Evolutionary conservation across 2,888 invertebrate species (phyloP).

Genomic region (Ormyrus nitidulus): DNA sequence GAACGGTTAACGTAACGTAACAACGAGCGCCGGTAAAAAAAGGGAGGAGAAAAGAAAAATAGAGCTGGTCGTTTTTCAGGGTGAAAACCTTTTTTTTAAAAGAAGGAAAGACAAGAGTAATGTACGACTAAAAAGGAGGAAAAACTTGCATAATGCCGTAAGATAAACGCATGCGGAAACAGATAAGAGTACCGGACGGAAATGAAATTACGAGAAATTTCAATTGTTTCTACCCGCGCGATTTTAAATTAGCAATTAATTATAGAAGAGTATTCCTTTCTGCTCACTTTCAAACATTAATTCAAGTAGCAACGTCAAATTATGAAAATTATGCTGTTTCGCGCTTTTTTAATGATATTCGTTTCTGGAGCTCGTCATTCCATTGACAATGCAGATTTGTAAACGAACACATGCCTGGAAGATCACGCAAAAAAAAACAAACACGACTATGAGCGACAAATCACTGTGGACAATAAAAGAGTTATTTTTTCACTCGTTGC

Average conservation of each 20-base stretch:
- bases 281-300: too few species aligned
- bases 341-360: too few species aligned
- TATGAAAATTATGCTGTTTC: too few species aligned
- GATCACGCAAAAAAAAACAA: slow-evolving; percentile 10
- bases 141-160: not conserved
- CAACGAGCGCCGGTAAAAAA: not conserved
- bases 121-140: slow-evolving; percentile 1
- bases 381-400: not conserved
- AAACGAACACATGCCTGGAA: slow-evolving; percentile 13
- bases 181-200: too few species aligned
- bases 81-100: not conserved
- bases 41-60: not conserved
- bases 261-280: too few species aligned
- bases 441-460: not conserved
- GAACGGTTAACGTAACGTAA: not conserved
- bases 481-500: too few species aligned
- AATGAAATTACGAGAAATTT: too few species aligned
- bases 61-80: slow-evolving; percentile 9
- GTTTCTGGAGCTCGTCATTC: slow-evolving; percentile 14
- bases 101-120: not conserved
- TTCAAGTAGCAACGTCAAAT: too few species aligned
- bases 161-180: not conserved
- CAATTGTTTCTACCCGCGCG: too few species aligned
- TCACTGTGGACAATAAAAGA: not conserved
- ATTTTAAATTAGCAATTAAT: too few species aligned